Evolutionary conservation across 2,888 invertebrate species (phyloP).

Genomic region (Tryphoninae sp.): DNA sequence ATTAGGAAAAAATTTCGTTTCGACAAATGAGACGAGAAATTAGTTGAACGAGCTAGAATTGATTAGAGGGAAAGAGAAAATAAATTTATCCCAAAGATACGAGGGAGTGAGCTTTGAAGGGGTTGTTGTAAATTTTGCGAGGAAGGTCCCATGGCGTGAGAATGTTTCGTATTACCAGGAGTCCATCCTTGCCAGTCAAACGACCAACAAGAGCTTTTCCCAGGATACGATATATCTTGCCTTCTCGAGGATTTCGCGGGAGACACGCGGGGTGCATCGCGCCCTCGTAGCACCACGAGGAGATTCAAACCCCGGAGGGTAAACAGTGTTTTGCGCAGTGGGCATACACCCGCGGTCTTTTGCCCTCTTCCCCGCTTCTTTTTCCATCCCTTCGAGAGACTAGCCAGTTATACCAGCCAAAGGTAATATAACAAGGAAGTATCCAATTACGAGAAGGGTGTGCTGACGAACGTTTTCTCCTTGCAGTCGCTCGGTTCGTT

Average conservation of each 20-base stretch:
- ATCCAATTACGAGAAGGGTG: conserved; percentile 35
- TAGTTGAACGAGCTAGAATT: too few species aligned
- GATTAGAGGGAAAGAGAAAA: too few species aligned
- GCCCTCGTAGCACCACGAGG: not conserved
- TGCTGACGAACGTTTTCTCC: conserved; percentile 22
- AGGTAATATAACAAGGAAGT: conserved; percentile 34
- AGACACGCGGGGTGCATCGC: conserved; percentile 18
- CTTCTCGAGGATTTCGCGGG: conserved; percentile 30
- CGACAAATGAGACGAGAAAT: too few species aligned
- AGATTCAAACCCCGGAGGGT: conserved; percentile 1
- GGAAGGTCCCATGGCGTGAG: not conserved
- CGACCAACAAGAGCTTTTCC: conserved; percentile 14
- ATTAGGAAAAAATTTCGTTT: too few species aligned
- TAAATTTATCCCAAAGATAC: too few species aligned
- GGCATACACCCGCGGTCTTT: not conserved
- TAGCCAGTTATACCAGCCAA: conserved; percentile 16
- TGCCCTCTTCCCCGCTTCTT: not conserved
- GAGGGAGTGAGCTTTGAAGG: too few species aligned
- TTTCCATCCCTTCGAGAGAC: not conserved
- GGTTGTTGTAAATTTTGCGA: not conserved
- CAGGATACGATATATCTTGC: conserved; percentile 43
- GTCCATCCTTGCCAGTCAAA: conserved; percentile 20
- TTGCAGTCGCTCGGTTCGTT: not conserved
- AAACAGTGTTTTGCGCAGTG: conserved; percentile 46
- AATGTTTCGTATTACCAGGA: conserved; percentile 12